These are phyloP conservation scores for Tuta absoluta DNA, from an alignment of 2,888 invertebrate species.

Conservation along the genomic window DNA sequence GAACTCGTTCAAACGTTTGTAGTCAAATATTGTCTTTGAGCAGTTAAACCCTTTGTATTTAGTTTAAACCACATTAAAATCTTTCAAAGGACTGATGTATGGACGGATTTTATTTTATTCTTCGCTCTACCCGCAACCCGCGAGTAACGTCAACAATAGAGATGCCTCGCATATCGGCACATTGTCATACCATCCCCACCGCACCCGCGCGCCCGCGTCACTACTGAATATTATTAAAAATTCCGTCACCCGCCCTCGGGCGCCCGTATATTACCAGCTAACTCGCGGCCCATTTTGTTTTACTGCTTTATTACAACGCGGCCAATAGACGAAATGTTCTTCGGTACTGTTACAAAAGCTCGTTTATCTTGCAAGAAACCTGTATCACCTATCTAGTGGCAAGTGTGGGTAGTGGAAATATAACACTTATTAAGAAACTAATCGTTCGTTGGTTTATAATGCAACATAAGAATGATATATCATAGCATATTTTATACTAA, in stretches of 20 bases:
- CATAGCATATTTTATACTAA: too few relatives aligned
- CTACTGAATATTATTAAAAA: constrained; percentile 61
- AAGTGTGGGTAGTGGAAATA: neutral
- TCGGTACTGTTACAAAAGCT: neutral
- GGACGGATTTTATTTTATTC: neutral
- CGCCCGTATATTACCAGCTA: constrained; percentile 36
- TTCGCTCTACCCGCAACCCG: neutral
- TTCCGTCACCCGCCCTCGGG: constrained; percentile 48
- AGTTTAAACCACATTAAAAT: neutral
- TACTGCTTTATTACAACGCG: constrained; percentile 17
- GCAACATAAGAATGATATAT: too few relatives aligned
- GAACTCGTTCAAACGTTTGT: neutral
- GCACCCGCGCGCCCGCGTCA: neutral
- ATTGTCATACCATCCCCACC: constrained; percentile 52
- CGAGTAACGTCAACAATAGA: constrained; percentile 56
- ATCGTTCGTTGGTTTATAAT: neutral
- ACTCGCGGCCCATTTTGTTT: constrained; percentile 32
- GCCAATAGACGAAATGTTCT: neutral
- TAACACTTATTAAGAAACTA: neutral
- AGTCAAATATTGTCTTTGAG: neutral
- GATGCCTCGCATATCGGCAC: constrained; percentile 53
- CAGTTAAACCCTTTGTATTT: neutral
- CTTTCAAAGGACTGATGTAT: neutral
- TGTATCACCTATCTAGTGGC: neutral
- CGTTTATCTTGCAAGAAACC: neutral